Evolutionary conservation across 2,113 vertebrate genomes (phyloP), one percentile per base, ranked within the genome.

Genomic region (Melanerpes formicivorus): DNA sequence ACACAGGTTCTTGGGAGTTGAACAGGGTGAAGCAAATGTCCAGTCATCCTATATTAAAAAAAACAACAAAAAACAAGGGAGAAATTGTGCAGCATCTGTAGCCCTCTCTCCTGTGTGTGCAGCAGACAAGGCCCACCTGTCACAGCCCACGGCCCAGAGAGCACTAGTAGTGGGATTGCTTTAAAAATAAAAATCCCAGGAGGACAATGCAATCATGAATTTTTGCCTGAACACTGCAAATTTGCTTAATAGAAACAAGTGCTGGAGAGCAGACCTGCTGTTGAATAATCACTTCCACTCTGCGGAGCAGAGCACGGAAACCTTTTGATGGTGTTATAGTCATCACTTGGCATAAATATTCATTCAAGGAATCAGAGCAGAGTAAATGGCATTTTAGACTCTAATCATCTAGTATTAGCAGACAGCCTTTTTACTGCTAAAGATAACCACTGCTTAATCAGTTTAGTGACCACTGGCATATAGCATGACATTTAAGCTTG

Each of bases 301-400:
- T 92, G 14, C 4, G 3, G 93, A 96, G 92, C 88, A 88, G 95
- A 95, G 90, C 90, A 87, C 7, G 9, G 88, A 90, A 91, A 81
- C 86, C 92, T 96, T 95, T 94, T 95, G 97, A 97, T 95, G 92
- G 90, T 90, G 95, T 95, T 96, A 95, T 30, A 95, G 87, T 95
- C 92, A 95, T 96, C 95, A 95, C 91, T 96, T 87, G 81, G 94
- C 94, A 97, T 97, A 96, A 96, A 96, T 96, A 97, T 97, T 97
- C 95, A 97, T 97, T 97, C 86, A 91, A 88, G 87, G 92, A 96
- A 95, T 96, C 97, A 95, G 91, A 96, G 92, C 93, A 91, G 94
- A 96, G 91, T 96, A 97, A 97, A 97, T 97, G 97, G 86, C 94
- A 96, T 96, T 96, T 96, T 95, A 93, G 91, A 78, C 9, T 73